Evolutionary conservation across 2,113 vertebrate species (phyloP).

Genomic region (Spizaetus ornatus): DNA sequence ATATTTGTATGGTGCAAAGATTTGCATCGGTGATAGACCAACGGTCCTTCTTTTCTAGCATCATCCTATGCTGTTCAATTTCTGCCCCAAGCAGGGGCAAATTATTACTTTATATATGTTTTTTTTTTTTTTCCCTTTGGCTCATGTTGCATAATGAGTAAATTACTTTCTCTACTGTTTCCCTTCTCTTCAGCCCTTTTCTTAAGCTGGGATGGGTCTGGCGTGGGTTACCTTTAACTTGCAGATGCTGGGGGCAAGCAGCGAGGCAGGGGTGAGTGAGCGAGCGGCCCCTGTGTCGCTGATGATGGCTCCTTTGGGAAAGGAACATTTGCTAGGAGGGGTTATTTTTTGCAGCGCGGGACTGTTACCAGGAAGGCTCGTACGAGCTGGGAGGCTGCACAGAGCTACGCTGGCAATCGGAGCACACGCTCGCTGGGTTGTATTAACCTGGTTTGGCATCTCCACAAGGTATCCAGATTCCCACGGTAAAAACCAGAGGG

Average conservation of each 20-base stretch:
- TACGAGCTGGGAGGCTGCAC: rapidly evolving
- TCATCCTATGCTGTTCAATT: neutral
- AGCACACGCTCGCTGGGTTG: neutral
- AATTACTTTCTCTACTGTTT: neutral
- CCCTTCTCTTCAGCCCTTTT: neutral
- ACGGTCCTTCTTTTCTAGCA: neutral
- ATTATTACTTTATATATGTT: neutral
- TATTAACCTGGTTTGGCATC: slow-evolving; percentile 12
- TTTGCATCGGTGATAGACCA: neutral
- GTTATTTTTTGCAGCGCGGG: rapidly evolving
- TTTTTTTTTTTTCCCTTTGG: neutral
- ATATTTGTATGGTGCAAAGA: neutral
- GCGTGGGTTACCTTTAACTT: neutral
- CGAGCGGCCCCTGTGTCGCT: rapidly evolving
- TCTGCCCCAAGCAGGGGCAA: neutral
- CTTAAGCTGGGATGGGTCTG: neutral
- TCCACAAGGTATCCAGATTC: neutral
- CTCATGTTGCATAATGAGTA: neutral
- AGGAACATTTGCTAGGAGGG: neutral
- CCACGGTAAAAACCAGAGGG: slow-evolving; percentile 16
- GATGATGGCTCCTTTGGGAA: neutral
- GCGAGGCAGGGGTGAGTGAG: rapidly evolving
- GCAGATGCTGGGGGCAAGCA: neutral
- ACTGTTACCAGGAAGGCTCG: neutral
- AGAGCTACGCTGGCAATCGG: neutral